A percentile compares a stretch with the other conserved stretches of the same genome.
These are phyloP conservation scores for Cheirogaleus medius DNA, from an alignment of 2,113 vertebrate species.

Conservation along the genomic window DNA sequence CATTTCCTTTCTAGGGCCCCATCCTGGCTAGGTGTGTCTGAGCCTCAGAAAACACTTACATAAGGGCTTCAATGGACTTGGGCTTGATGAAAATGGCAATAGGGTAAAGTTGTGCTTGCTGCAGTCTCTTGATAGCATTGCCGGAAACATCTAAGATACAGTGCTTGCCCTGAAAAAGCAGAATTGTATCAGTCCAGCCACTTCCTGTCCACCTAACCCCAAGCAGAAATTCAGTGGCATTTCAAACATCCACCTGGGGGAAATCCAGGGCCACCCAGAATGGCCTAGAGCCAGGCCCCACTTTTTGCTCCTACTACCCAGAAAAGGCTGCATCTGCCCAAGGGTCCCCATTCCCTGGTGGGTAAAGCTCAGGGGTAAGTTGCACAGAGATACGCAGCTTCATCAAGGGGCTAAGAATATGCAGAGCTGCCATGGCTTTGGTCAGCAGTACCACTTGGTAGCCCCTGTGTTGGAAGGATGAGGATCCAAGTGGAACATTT, in stretches of 20 bases:
- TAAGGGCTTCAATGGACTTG: slow-evolving; percentile 98
- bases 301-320: neutral
- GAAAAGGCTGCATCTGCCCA: neutral
- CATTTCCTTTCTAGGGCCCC: neutral
- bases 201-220: neutral
- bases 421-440: neutral
- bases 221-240: neutral
- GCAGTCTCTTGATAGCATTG: slow-evolving; percentile 99
- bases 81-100: slow-evolving; percentile 99
- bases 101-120: slow-evolving; percentile 98
- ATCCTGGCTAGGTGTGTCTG: neutral
- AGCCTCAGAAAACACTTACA: slow-evolving; percentile 88
- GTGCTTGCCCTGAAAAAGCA: slow-evolving; percentile 93
- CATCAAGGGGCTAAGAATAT: neutral
- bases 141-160: slow-evolving; percentile 99
- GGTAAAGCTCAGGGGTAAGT: neutral
- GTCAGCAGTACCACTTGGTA: neutral
- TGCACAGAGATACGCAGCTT: neutral
- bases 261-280: neutral
- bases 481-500: neutral
- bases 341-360: neutral
- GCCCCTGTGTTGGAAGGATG: neutral
- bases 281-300: neutral
- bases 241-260: neutral
- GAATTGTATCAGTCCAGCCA: neutral